Evolutionary conservation across 2,797 vertebrate species (phyloP).

Genomic region (Neoniphon sammara): DNA sequence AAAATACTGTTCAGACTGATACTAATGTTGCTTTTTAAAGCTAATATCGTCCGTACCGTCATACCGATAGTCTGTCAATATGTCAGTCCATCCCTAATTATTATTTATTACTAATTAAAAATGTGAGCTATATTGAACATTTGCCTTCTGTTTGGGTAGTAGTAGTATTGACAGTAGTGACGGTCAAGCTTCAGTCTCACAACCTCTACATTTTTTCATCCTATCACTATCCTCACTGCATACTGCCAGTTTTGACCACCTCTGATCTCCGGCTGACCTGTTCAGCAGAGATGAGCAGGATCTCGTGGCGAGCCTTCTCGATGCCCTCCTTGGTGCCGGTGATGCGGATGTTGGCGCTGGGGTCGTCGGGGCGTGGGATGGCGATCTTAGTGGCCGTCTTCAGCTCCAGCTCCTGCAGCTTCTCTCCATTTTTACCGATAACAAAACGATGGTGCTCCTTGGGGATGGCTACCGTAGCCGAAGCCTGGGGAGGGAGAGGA

Average conservation of each 20-base stretch:
- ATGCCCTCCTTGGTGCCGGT: conserved; percentile 86
- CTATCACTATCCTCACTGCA: no score
- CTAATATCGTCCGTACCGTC: no score
- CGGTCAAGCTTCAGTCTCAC: no score
- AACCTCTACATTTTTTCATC: neutral
- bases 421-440: conserved; percentile 86
- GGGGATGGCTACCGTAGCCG: conserved; percentile 83
- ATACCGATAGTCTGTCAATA: no score
- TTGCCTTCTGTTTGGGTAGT: no score
- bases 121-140: no score
- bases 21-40: no score
- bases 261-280: conserved; percentile 73
- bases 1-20: no score
- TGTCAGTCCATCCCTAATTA: no score
- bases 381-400: conserved; percentile 86
- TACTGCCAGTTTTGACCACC: neutral
- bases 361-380: conserved; percentile 83
- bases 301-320: conserved; percentile 85
- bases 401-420: conserved; percentile 86
- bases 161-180: no score
- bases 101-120: no score
- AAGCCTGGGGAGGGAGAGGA: conserved; percentile 69
- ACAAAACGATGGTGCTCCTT: conserved; percentile 87
- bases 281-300: conserved; percentile 85
- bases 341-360: conserved; percentile 83